Evolutionary conservation across 2,113 vertebrate species (phyloP).

Genomic region (Mugil cephalus): DNA sequence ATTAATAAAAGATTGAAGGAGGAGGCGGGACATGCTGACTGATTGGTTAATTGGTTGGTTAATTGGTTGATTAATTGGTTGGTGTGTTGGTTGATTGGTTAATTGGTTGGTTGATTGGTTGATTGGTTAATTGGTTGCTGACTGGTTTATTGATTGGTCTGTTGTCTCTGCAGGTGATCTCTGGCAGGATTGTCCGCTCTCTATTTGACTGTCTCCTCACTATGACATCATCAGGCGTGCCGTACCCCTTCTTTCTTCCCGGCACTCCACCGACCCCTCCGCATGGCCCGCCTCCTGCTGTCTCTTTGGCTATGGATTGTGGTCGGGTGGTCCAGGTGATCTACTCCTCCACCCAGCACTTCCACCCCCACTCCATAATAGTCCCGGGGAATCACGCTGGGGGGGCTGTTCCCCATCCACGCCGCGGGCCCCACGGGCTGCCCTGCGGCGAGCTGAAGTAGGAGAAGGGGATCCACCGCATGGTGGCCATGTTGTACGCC

Average conservation of each 20-base stretch:
- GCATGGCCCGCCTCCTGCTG: slow-evolving; percentile 67
- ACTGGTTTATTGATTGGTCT: too few relatives aligned
- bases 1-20: too few relatives aligned
- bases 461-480: slow-evolving; percentile 92
- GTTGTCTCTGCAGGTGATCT: slow-evolving; percentile 60
- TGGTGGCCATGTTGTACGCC: slow-evolving; percentile 94
- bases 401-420: slow-evolving; percentile 93
- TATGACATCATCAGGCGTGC: slow-evolving; percentile 68
- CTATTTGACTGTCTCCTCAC: slow-evolving; percentile 40
- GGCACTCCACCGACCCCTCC: not conserved
- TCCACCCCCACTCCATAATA: slow-evolving; percentile 88
- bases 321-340: slow-evolving; percentile 28
- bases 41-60: too few relatives aligned
- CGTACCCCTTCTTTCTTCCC: not conserved
- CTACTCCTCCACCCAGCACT: slow-evolving; percentile 78
- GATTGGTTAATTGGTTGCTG: not conserved
- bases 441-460: slow-evolving; percentile 91
- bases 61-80: too few relatives aligned
- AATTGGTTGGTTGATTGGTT: not conserved
- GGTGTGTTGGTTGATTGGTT: too few relatives aligned
- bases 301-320: slow-evolving; percentile 62
- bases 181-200: slow-evolving; percentile 67
- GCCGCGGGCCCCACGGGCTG: slow-evolving; percentile 87
- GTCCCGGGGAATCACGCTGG: slow-evolving; percentile 89
- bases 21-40: not conserved